A percentile compares a stretch with the other conserved stretches of the same genome.
These are phyloP conservation scores for Campoplex capitator DNA, from an alignment of 2,888 invertebrate genomes.

Conservation along the genomic window DNA sequence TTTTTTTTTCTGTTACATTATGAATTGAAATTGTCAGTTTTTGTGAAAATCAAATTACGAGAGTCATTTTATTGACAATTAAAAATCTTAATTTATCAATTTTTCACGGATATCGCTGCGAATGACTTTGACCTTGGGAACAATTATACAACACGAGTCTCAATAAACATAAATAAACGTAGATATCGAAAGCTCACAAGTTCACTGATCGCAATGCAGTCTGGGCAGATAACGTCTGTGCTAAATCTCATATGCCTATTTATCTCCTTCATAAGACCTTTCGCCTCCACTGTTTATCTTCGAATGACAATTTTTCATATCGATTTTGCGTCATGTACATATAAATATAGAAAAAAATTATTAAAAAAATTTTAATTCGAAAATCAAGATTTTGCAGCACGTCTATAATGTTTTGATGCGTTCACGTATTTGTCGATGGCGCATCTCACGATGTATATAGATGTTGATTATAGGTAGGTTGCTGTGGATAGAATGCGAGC, in stretches of 20 bases:
- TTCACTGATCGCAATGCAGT: constrained; percentile 28
- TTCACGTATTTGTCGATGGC: background rate
- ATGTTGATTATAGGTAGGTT: background rate
- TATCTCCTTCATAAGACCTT: constrained; percentile 23
- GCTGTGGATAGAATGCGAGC: background rate
- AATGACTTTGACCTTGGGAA: background rate
- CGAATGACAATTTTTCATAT: background rate
- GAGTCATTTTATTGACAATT: background rate
- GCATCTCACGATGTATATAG: background rate
- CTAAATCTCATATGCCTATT: background rate
- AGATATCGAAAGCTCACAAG: background rate
- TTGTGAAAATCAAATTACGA: background rate
- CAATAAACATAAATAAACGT: background rate
- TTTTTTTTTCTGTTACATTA: background rate
- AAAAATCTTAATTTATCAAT: background rate
- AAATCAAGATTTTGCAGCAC: background rate
- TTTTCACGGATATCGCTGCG: background rate
- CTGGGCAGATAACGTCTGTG: constrained; percentile 1
- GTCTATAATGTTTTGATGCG: background rate
- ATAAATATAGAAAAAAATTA: constrained; percentile 7
- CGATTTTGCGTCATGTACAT: background rate
- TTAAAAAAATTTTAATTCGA: background rate
- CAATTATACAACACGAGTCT: background rate
- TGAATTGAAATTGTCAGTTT: background rate
- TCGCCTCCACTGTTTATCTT: constrained; percentile 1